phyloP scores from a whole-genome alignment of 2,113 vertebrate species.

The Myotis lucifugus region DNA sequence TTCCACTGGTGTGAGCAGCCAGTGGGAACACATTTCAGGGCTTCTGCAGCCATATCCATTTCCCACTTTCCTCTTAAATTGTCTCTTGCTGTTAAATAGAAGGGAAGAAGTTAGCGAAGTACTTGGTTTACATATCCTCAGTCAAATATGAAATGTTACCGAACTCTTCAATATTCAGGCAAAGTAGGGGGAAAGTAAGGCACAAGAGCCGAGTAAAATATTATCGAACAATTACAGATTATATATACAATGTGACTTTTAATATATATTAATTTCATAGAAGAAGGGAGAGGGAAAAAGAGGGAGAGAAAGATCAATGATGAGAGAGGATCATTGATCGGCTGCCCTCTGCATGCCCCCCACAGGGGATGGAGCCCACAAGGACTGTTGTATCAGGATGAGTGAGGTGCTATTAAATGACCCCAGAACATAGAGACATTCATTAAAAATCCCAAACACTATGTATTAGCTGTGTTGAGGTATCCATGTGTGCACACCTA shows the following conservation, averaged over 20 bases:
- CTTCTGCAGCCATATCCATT: neutral
- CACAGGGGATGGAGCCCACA: neutral
- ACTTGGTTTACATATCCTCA: neutral
- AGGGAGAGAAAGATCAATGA: too few species aligned
- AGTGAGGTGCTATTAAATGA: neutral
- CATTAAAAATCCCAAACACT: neutral
- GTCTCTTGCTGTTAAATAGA: conserved; percentile 42
- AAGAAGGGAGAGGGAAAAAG: too few species aligned
- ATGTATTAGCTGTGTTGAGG: neutral
- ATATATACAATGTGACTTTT: neutral
- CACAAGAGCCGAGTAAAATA: neutral
- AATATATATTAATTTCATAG: too few species aligned
- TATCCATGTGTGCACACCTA: neutral
- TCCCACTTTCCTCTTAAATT: conserved; percentile 36
- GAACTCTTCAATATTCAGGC: neutral
- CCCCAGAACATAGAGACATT: neutral
- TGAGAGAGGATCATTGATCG: too few species aligned
- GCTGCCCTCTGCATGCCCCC: too few species aligned
- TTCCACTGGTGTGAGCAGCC: conserved; percentile 14
- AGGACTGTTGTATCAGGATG: neutral
- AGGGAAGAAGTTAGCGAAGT: conserved; percentile 46
- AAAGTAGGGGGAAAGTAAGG: neutral
- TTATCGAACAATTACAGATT: neutral
- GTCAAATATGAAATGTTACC: conserved; percentile 48
- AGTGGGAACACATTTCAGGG: neutral